A percentile compares a stretch with the other conserved stretches of the same genome.
phyloP scores from a whole-genome alignment of 1,140 invertebrate genomes.

The Ips typographus region DNA sequence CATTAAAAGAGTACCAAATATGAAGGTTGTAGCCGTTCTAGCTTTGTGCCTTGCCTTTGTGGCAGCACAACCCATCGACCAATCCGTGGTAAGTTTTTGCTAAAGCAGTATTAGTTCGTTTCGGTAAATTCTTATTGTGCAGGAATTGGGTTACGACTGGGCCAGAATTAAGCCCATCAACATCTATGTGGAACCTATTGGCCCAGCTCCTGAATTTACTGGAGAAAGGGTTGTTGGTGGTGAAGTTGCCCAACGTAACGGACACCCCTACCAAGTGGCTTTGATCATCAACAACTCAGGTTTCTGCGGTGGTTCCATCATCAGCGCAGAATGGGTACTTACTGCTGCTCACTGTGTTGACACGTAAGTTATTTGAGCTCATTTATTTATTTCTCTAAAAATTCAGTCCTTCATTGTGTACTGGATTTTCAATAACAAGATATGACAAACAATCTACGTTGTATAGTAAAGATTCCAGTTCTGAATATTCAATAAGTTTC shows the following conservation, averaged over 20 bases:
- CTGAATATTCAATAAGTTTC: too few relatives aligned
- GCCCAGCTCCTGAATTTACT: not conserved
- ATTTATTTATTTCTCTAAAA: not conserved
- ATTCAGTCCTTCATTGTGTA: too few relatives aligned
- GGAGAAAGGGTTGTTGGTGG: conserved; percentile 24
- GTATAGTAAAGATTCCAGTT: too few relatives aligned
- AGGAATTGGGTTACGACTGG: conserved; percentile 19
- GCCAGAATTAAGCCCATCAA: conserved; percentile 8
- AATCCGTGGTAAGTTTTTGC: not conserved
- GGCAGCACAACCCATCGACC: not conserved
- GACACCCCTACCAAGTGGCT: conserved; percentile 25
- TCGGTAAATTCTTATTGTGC: not conserved
- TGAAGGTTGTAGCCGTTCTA: conserved; percentile 9
- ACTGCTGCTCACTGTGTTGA: conserved; percentile 30
- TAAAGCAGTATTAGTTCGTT: not conserved
- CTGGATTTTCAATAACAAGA: too few relatives aligned
- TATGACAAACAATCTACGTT: too few relatives aligned
- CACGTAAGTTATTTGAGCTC: not conserved
- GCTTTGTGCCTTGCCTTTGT: conserved; percentile 13
- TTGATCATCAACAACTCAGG: conserved; percentile 25
- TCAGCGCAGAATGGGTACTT: conserved; percentile 8
- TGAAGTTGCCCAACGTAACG: conserved; percentile 6
- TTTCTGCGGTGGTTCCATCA: conserved; percentile 33
- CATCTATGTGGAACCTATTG: conserved; percentile 20
- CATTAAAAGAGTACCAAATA: conserved; percentile 7